Percentiles rank a stretch among this genome's conserved stretches.
Evolutionary conservation across 2,113 vertebrate genomes (phyloP).

Genomic region (Actinemys pallida): DNA sequence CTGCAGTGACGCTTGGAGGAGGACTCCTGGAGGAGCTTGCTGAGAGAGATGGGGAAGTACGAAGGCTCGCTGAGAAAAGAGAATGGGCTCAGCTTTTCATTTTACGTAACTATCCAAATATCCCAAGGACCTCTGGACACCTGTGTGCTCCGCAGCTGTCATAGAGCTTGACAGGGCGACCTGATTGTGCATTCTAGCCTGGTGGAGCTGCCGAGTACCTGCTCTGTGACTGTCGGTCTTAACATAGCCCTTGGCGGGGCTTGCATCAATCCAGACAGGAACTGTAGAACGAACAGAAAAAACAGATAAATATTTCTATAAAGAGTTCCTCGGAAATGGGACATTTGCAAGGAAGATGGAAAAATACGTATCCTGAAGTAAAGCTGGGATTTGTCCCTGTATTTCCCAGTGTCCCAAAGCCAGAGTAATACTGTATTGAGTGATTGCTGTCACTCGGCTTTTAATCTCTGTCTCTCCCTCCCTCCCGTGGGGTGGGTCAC

Average conservation of each 20-base stretch:
- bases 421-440: not conserved
- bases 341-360: not conserved
- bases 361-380: not conserved
- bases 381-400: not conserved
- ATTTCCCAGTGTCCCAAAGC: not conserved
- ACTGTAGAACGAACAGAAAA: not conserved
- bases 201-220: rapidly evolving
- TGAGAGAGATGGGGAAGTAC: too few species aligned
- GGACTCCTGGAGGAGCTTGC: too few species aligned
- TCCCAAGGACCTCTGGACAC: not conserved
- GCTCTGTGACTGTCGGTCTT: not conserved
- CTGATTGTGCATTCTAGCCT: not conserved
- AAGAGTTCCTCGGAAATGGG: not conserved
- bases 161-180: not conserved
- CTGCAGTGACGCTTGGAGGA: too few species aligned
- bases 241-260: not conserved
- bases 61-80: too few species aligned
- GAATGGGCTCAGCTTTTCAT: too few species aligned
- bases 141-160: not conserved
- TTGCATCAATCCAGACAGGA: not conserved
- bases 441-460: not conserved
- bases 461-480: too few species aligned
- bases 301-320: not conserved
- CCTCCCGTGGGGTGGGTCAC: too few species aligned
- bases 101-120: too few species aligned